Evolutionary conservation across 2,888 invertebrate species (phyloP), one percentile per base, ranked within the genome.

Genomic region (Elmis aenea): DNA sequence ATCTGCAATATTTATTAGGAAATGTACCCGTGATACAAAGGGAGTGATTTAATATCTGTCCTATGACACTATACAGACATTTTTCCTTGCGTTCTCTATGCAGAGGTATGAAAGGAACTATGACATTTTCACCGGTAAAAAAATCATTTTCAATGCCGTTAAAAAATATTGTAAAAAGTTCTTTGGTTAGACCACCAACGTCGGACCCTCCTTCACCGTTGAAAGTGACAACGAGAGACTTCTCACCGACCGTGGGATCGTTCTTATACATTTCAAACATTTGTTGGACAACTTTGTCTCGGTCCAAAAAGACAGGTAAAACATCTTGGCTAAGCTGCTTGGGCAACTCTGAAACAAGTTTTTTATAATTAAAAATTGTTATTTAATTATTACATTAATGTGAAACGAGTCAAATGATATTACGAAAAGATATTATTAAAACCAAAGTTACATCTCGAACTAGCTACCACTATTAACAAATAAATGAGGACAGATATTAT

Each of bases 141-240:
- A 27, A 28, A 28, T 13, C 2, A 13, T 10, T 14, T 5, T 27
- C 22, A 28, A n/a, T 20, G n/a, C 23, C 9, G 10, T 27, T 18
- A 12, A 35, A 35, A 22, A 35, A 35, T 4, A 35, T 22, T 11
- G 27, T 35, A 22, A 35, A 35, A 3, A 35, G 12, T 35, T 28
- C 35, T 23, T 35, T 35, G 2, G 35, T 35, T 1, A 35, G 27
- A 13, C 35, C 35, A 5, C 35, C 35, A 9, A 27, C 28, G 23
- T 28, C 35, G 12, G 27, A 9, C 3, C 33, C 33, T 20, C 25
- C 3, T 33, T 25, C 33, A 16, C 22, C 24, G n/a, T n/a, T 14
- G 26, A 33, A 33, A 11, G 9, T 26, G n/a, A 26, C 33, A 16
- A 6, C 14, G 8, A 33, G n/a, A n/a, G n/a, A 26, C 12, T 15